Evolutionary conservation across 2,797 vertebrate species (phyloP).

Genomic region (Tragopan temminckii): DNA sequence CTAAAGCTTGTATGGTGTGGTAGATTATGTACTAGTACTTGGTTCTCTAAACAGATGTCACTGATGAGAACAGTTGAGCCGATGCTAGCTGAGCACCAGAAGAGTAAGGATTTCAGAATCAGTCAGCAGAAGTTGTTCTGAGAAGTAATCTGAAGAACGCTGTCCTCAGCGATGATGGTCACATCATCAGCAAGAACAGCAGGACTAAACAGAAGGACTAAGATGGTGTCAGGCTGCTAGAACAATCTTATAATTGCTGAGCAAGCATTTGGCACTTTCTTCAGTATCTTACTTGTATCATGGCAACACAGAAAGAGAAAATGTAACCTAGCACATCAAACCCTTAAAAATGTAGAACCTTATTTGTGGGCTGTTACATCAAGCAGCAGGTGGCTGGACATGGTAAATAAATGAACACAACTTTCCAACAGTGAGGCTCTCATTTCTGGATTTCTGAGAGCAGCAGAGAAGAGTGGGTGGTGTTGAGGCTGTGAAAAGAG

Average conservation of each 20-base stretch:
- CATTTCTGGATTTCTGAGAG: neutral
- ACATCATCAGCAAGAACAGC: neutral
- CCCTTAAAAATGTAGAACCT: neutral
- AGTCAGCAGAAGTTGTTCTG: neutral
- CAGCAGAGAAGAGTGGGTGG: neutral
- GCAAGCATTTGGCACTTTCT: neutral
- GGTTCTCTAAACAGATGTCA: neutral
- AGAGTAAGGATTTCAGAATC: neutral
- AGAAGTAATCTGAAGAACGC: neutral
- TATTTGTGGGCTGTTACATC: neutral
- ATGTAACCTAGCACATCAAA: neutral
- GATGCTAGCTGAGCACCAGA: neutral
- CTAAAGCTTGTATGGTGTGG: neutral
- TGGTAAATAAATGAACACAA: neutral
- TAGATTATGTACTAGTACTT: neutral
- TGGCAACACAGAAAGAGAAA: neutral
- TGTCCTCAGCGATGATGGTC: neutral
- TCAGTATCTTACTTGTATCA: neutral
- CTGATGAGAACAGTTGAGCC: neutral
- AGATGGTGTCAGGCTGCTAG: neutral
- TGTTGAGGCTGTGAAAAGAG: neutral
- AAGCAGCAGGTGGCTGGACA: neutral
- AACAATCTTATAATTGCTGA: neutral
- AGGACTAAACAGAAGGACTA: neutral
- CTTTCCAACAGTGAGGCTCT: neutral